phyloP scores from a whole-genome alignment of 1,140 invertebrate genomes.

The Heliconius nattereri region DNA sequence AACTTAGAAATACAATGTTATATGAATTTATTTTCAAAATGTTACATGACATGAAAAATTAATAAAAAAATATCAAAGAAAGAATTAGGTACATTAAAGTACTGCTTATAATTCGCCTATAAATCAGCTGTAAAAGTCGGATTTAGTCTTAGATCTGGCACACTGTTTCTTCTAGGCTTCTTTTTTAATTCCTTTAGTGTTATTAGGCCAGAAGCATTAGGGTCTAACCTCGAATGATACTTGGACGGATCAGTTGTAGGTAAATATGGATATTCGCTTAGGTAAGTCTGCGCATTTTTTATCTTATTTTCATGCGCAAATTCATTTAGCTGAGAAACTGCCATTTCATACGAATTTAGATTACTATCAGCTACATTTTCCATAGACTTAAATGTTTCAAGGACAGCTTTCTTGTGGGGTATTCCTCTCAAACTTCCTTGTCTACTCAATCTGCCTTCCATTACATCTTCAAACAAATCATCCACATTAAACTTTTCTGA shows the following conservation, averaged over 20 bases:
- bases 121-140: constrained; percentile 66
- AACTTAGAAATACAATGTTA: constrained; percentile 44
- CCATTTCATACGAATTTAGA: constrained; percentile 72
- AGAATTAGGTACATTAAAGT: constrained; percentile 54
- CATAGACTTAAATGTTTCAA: constrained; percentile 80
- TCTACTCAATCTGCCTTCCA: constrained; percentile 70
- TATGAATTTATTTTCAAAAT: constrained; percentile 19
- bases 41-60: constrained; percentile 22
- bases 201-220: constrained; percentile 74
- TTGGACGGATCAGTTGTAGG: constrained; percentile 78
- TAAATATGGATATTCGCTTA: constrained; percentile 78
- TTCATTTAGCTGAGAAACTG: constrained; percentile 66
- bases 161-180: constrained; percentile 75
- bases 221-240: constrained; percentile 75
- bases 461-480: constrained; percentile 78
- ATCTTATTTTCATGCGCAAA: constrained; percentile 67
- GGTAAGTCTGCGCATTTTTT: constrained; percentile 76
- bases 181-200: constrained; percentile 72
- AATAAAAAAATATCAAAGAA: constrained; percentile 14
- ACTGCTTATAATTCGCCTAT: constrained; percentile 41
- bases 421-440: constrained; percentile 79
- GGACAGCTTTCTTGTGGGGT: constrained; percentile 79
- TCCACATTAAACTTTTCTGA: constrained; percentile 81
- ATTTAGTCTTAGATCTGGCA: constrained; percentile 74
- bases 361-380: constrained; percentile 74